Base-by-base conservation (phyloP, 2,797 vertebrate genomes). In the Cirrhinus mrigala region DNA sequence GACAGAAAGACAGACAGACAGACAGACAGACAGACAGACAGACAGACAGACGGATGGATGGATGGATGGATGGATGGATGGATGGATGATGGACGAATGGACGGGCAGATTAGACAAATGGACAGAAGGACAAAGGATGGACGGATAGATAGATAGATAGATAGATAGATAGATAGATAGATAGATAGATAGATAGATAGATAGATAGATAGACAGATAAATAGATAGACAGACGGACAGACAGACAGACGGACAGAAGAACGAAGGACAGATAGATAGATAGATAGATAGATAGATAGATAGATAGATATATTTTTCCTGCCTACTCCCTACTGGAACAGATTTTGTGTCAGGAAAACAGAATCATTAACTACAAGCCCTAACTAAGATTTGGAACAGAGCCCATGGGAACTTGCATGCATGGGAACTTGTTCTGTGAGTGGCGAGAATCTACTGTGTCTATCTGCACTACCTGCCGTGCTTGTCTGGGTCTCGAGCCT, bases 391-490 rank as follows among this genome's bases (percentile, higher is more conserved):
- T 77, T 84, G 74, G 14, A 79, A 71, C 7, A 60, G 37, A 80
- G 77, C 69, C 56, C 12, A 48, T 60, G 40, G 20, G 54, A 27
- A 74, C 33, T 33, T 33, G 33, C 77, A 80, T 86, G 62, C 80
- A 76, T 37, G 16, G 64, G 29, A 40, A 29, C 6, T 29, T 73
- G 50, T 66, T 54, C 82, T 86, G 86, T 88, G 60, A 89, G 56
- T 60, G 79, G 79, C 85, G 79, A 85, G 68, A 85, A 86, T 82
- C 76, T 87, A 85, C 60, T 84, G 86, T 73, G 76, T 75, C 70
- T 88, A 52, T 46, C 86, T 87, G 90, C 86, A 93, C 95, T 96
- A 97, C 95, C 96, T 97, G 95, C 85, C 92, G 90, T 92, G 92
- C 90, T 92, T 94, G 88, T 95, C 93, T 86, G 91, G 69, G 88